phyloP scores from a whole-genome alignment of 2,888 invertebrate species.

The Xanthorhoe spadicearia region DNA sequence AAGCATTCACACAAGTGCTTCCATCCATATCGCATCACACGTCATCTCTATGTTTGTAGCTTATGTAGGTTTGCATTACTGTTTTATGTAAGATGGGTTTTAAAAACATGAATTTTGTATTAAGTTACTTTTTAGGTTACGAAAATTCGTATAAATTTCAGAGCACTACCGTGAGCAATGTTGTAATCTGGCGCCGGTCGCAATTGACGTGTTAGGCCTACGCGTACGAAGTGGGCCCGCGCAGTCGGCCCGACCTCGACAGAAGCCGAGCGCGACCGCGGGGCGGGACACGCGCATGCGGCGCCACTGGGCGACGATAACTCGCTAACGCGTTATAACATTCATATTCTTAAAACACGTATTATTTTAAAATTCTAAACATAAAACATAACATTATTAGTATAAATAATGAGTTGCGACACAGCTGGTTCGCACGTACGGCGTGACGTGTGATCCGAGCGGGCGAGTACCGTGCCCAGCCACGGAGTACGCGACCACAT shows the following conservation, averaged over 20 bases:
- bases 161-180: slow-evolving; percentile 82
- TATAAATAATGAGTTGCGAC: slow-evolving; percentile 16
- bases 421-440: slow-evolving; percentile 12
- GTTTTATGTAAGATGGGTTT: background rate
- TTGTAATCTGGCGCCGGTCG: slow-evolving; percentile 77
- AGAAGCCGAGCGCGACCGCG: slow-evolving; percentile 44
- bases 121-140: slow-evolving; percentile 47
- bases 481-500: slow-evolving; percentile 80
- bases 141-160: slow-evolving; percentile 63
- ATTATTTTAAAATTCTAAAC: slow-evolving; percentile 19
- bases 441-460: slow-evolving; percentile 11
- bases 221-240: slow-evolving; percentile 57
- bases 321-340: slow-evolving; percentile 50
- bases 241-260: slow-evolving; percentile 29
- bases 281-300: slow-evolving; percentile 59
- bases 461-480: slow-evolving; percentile 66
- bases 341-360: slow-evolving; percentile 18
- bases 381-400: slow-evolving; percentile 19
- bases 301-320: slow-evolving; percentile 69
- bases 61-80: slow-evolving; percentile 5
- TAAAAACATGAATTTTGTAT: slow-evolving; percentile 11
- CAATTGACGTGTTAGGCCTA: slow-evolving; percentile 84
- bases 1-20: slow-evolving; percentile 22
- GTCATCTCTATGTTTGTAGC: slow-evolving; percentile 14
- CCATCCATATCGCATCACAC: slow-evolving; percentile 4